Percentiles rank a stretch among this genome's conserved stretches.
Evolutionary conservation across 2,797 vertebrate species (phyloP).

Genomic region (Sciurus vulgaris): DNA sequence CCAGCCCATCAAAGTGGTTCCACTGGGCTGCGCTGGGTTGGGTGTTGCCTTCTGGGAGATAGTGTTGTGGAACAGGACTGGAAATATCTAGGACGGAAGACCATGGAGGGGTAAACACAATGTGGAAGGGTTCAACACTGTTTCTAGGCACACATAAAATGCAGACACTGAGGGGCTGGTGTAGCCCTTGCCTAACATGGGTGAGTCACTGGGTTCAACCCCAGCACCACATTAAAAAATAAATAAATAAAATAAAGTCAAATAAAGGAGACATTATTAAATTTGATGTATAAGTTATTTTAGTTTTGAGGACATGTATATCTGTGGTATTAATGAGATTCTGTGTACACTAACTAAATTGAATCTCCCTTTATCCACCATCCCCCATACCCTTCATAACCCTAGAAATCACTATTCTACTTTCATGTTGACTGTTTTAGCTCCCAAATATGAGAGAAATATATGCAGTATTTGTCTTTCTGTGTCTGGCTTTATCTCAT

Average conservation of each 20-base stretch:
- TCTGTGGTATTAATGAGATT: no score
- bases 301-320: no score
- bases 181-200: no score
- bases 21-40: accelerated
- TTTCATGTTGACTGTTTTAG: not conserved
- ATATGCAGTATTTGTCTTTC: not conserved
- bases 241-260: no score
- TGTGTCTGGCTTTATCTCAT: not conserved
- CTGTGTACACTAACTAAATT: not conserved
- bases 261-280: not conserved
- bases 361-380: not conserved
- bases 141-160: not conserved
- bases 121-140: no score
- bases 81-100: not conserved
- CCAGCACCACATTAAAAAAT: no score
- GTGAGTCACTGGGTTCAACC: no score
- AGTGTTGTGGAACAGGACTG: no score
- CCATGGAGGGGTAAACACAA: not conserved
- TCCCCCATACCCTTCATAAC: not conserved
- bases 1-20: not conserved
- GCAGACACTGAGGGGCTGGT: no score
- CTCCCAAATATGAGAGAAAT: not conserved
- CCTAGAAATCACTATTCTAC: not conserved
- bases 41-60: not conserved
- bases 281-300: not conserved